These are phyloP conservation scores for Sinopyrophorus schimmeli DNA, from an alignment of 2,888 invertebrate genomes.

Conservation along the genomic window DNA sequence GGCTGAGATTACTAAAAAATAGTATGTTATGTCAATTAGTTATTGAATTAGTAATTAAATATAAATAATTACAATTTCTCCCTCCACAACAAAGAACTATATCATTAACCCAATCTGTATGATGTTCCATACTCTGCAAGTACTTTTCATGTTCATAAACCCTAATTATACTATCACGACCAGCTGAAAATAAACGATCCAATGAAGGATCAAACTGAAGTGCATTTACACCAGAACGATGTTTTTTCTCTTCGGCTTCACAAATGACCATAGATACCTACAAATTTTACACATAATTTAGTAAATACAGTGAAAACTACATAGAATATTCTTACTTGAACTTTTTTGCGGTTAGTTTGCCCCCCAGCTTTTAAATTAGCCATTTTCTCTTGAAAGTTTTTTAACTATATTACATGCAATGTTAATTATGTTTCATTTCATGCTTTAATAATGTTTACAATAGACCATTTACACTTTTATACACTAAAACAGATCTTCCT, in stretches of 20 bases:
- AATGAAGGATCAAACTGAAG: conserved; percentile 88
- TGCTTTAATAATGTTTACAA: too few relatives aligned
- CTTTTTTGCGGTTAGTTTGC: conserved; percentile 54
- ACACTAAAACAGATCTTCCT: too few relatives aligned
- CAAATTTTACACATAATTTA: conserved; percentile 43
- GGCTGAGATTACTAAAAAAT: conserved; percentile 89
- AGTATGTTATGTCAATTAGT: too few relatives aligned
- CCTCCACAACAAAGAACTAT: conserved; percentile 97
- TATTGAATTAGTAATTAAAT: too few relatives aligned
- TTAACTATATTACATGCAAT: neutral
- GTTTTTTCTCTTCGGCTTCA: conserved; percentile 91
- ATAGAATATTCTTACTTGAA: conserved; percentile 46
- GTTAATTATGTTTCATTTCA: too few relatives aligned
- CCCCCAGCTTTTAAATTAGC: conserved; percentile 51
- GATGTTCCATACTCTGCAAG: conserved; percentile 97
- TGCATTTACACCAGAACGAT: conserved; percentile 95
- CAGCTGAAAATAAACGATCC: conserved; percentile 92
- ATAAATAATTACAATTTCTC: conserved; percentile 82
- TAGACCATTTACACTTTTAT: too few relatives aligned
- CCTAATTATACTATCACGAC: conserved; percentile 95
- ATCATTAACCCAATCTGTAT: conserved; percentile 99
- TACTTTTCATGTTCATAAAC: conserved; percentile 88
- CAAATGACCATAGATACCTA: conserved; percentile 99
- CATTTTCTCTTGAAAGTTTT: conserved; percentile 38
- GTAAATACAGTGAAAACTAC: neutral